A percentile compares a stretch with the other conserved stretches of the same genome.
These are phyloP conservation scores for Bufotes viridis DNA, from an alignment of 2,797 vertebrate species.

Conservation along the genomic window DNA sequence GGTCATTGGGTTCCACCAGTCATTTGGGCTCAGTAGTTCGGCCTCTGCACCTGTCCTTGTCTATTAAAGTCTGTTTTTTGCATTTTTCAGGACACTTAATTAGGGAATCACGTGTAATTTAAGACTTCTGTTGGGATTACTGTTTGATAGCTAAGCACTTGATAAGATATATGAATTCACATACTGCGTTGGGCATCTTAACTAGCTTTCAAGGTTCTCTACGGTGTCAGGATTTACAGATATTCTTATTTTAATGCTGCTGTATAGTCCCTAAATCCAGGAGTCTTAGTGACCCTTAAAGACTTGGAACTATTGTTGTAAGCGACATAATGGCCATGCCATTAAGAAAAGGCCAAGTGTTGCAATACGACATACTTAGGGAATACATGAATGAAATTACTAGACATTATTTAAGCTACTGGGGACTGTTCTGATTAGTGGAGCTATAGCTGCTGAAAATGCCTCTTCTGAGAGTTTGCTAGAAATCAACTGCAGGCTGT, in stretches of 20 bases:
- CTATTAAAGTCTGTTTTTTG: neutral
- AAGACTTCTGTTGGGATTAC: neutral
- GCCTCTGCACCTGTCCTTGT: neutral
- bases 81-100: neutral
- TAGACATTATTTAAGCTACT: slow-evolving; percentile 47
- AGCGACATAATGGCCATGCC: slow-evolving; percentile 14
- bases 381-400: slow-evolving; percentile 47
- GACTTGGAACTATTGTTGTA: slow-evolving; percentile 29
- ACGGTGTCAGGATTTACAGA: slow-evolving; percentile 30
- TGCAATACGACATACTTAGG: slow-evolving; percentile 39
- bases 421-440: slow-evolving; percentile 36
- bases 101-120: neutral
- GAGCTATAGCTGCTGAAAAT: slow-evolving; percentile 41
- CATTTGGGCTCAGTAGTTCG: no score
- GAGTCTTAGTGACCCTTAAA: slow-evolving; percentile 14
- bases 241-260: neutral
- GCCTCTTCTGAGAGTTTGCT: slow-evolving; percentile 49
- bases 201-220: neutral
- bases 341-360: slow-evolving; percentile 51
- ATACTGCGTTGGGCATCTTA: neutral
- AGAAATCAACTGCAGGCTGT: slow-evolving; percentile 42
- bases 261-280: slow-evolving; percentile 26
- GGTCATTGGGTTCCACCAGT: no score
- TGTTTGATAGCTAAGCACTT: neutral
- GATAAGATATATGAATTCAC: neutral